These are phyloP conservation scores for Champsocephalus esox DNA, from an alignment of 2,797 vertebrate species.

Conservation along the genomic window DNA sequence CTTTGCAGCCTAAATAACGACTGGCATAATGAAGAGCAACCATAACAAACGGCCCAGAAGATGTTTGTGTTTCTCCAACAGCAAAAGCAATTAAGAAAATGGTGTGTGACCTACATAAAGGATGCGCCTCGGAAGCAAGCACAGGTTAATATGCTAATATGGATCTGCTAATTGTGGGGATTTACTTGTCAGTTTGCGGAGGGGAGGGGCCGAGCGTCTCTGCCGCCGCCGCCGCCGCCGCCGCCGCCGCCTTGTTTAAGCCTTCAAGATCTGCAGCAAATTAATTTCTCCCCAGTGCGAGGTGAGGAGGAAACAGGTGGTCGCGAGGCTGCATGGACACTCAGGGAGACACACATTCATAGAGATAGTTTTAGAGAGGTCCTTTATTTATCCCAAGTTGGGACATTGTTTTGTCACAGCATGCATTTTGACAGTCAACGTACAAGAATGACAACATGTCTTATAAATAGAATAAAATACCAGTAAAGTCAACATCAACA, in stretches of 20 bases:
- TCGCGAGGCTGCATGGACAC: conserved; percentile 48
- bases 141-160: conserved; percentile 88
- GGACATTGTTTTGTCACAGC: too few relatives aligned
- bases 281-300: conserved; percentile 80
- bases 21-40: conserved; percentile 59
- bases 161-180: conserved; percentile 83
- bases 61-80: conserved; percentile 76
- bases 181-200: conserved; percentile 76
- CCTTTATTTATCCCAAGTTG: too few relatives aligned
- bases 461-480: too few relatives aligned
- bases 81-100: conserved; percentile 82
- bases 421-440: too few relatives aligned
- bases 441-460: too few relatives aligned
- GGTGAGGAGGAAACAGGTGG: conserved; percentile 83
- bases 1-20: conserved; percentile 77
- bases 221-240: conserved; percentile 50
- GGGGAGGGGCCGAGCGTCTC: conserved; percentile 49
- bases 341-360: conserved; percentile 15
- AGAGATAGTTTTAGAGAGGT: too few relatives aligned
- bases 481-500: too few relatives aligned
- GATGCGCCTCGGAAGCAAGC: conserved; percentile 74
- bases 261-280: conserved; percentile 81
- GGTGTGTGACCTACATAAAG: conserved; percentile 86
- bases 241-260: conserved; percentile 66
- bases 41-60: conserved; percentile 69